Base-by-base conservation (phyloP, 1,140 invertebrate genomes). In the Pachyrhynchus sulphureomaculatus region DNA sequence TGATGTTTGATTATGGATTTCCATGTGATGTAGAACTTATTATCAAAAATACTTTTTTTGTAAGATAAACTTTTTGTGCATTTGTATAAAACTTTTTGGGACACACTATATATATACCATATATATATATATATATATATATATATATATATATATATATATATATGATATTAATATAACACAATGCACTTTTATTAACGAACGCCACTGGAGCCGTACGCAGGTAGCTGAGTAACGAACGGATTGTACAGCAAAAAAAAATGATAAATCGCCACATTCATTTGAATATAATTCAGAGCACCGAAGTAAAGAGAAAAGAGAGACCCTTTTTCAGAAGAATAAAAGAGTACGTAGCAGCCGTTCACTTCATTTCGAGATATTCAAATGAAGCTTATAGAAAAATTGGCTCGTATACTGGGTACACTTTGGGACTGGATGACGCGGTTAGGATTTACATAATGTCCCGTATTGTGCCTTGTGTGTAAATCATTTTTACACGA, bases 351-450 rank as follows among this genome's bases (percentile, higher is more conserved):
- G n/a, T 17, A 18, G 53, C 53, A 21, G 53, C 36, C 23, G 21
- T 53, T n/a, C 54, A 48, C 44, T 58, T 56, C 55, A 44, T 58
- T 58, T 58, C 42, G 42, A 32, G 55, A 58, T 58, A 58, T 58
- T 58, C 55, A 58, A 58, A 58, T 58, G 55, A 58, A 44, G 13
- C 42, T 48, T 58, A 58, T 58, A 48, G 55, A 58, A 58, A 58
- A 58, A 58, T 58, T 58, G 55, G 42, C 55, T n/a, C n/a, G n/a
- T n/a, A 32, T 45, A 34, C 55, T 39, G 55, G 55, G 55, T 58
- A 44, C 55, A 58, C 55, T 44, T 58, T 58, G 5, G 26, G 6
- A n/a, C 12, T 29, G 55, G 45, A 44, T 45, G 51, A 2, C 34
- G 34, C 21, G 51, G 18, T 18, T 6, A 21, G 51, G 51, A 58